Evolutionary conservation across 2,888 invertebrate genomes (phyloP).

Genomic region (Teleiodes luculella): DNA sequence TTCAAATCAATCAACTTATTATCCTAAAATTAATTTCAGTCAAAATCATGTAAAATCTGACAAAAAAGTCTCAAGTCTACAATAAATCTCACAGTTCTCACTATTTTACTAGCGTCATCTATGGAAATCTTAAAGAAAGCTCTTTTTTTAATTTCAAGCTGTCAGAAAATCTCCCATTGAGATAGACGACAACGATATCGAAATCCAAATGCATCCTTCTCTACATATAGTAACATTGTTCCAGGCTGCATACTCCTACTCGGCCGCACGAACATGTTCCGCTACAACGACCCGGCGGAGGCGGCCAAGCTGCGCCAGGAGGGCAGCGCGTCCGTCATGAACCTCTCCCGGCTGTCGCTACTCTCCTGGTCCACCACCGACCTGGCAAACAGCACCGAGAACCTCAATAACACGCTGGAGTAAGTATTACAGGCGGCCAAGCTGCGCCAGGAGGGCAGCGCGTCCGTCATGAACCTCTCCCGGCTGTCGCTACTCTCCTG

Average conservation of each 20-base stretch:
- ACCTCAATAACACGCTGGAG: slow-evolving; percentile 73
- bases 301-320: slow-evolving; percentile 90
- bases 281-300: slow-evolving; percentile 93
- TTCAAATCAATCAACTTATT: no score
- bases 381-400: slow-evolving; percentile 85
- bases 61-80: no score
- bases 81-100: no score
- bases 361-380: slow-evolving; percentile 90
- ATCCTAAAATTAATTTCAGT: no score
- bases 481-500: slow-evolving; percentile 89
- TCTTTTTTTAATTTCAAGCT: no score
- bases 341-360: slow-evolving; percentile 88
- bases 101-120: no score
- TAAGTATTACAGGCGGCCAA: slow-evolving; percentile 77
- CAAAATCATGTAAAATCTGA: no score
- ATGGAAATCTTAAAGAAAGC: no score
- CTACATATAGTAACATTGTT: no score
- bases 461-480: slow-evolving; percentile 86
- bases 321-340: slow-evolving; percentile 83
- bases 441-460: slow-evolving; percentile 85
- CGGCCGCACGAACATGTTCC: slow-evolving; percentile 89
- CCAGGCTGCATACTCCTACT: slow-evolving; percentile 86
- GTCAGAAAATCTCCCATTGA: no score
- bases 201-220: no score
- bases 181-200: no score